Base-by-base conservation (phyloP, 2,888 invertebrate species). In the Cremastobaeus sp. region DNA sequence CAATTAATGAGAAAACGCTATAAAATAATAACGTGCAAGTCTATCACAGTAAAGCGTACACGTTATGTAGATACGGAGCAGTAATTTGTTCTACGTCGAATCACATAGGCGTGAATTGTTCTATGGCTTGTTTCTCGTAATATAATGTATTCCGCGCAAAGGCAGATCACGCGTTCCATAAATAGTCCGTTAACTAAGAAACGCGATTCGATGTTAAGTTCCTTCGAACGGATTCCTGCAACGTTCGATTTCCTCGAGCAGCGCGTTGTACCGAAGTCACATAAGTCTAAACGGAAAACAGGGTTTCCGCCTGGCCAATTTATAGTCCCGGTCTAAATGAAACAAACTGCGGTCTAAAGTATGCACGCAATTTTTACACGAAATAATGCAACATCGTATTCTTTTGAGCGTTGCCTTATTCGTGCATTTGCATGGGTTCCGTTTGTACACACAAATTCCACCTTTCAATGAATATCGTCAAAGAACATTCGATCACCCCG, bases 101-200 rank as follows among this genome's bases (percentile, higher is more conserved):
- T 65, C 69, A 54, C 74, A 65, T 20, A 43, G 65, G 70, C 69
- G 70, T 66, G 60, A 65, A 70, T 74, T 70, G 70, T 74, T 74
- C 70, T 50, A 64, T 30, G 60, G 57, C 55, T 59, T 59, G 60
- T 73, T 73, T 66, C 73, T 45, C 60, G 66, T 57, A 68, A 68
- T 73, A 68, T 73, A 73, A 68, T 73, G 66, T 73, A 73, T 62
- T 66, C 72, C 34, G 52, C 20, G 72, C 72, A 48, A 55, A 72
- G 66, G 54, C 59, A 60, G 72, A 66, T 73, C 66, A 62, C 73
- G 66, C 55, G 62, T 68, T 62, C 73, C 66, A 73, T 73, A 73
- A 73, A 68, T 66, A 73, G 66, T 52, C 54, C 55, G 54, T 43
- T 62, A 68, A 73, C 66, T 54, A 68, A 62, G 73, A 73, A 73